Conservation (phyloP, 2,113 vertebrate genomes). For the Chionomys nivalis region DNA sequence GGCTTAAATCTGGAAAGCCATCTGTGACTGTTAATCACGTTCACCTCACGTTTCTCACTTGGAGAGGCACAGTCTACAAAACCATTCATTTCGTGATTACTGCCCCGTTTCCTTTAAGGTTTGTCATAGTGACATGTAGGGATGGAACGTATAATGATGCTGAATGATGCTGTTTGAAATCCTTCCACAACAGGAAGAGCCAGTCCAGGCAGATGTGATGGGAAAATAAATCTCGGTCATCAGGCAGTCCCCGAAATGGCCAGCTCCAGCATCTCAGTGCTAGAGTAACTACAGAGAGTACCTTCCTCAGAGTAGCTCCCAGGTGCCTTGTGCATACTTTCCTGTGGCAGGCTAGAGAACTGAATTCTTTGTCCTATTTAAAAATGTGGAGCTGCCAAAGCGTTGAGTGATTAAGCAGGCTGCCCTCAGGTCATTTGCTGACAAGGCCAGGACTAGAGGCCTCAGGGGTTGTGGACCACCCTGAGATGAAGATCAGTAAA, state of each 20-base stretch:
- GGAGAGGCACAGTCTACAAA: neutral
- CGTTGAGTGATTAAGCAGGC: slow-evolving; percentile 17
- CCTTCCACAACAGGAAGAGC: neutral
- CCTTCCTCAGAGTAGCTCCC: slow-evolving; percentile 35
- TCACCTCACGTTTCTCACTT: neutral
- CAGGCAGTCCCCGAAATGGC: neutral
- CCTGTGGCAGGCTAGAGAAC: slow-evolving; percentile 26
- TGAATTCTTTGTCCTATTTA: slow-evolving; percentile 43
- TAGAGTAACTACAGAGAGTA: slow-evolving; percentile 14
- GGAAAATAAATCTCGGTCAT: slow-evolving; percentile 5
- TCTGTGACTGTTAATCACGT: neutral
- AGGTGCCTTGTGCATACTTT: slow-evolving; percentile 41
- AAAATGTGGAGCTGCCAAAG: slow-evolving; percentile 59
- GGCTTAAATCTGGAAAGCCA: neutral
- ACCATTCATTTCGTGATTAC: neutral
- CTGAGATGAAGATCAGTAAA: neutral
- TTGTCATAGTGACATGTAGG: neutral
- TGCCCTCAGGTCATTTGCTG: neutral
- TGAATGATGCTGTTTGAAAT: slow-evolving; percentile 31
- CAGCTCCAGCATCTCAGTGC: neutral
- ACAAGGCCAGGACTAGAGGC: slow-evolving; percentile 10
- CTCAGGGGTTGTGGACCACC: neutral
- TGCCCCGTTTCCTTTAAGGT: neutral
- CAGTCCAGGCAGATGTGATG: neutral
- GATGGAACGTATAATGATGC: neutral